Percentiles rank a stretch among this genome's conserved stretches.
phyloP scores from a whole-genome alignment of 1,140 invertebrate genomes.

The Cydia fagiglandana region DNA sequence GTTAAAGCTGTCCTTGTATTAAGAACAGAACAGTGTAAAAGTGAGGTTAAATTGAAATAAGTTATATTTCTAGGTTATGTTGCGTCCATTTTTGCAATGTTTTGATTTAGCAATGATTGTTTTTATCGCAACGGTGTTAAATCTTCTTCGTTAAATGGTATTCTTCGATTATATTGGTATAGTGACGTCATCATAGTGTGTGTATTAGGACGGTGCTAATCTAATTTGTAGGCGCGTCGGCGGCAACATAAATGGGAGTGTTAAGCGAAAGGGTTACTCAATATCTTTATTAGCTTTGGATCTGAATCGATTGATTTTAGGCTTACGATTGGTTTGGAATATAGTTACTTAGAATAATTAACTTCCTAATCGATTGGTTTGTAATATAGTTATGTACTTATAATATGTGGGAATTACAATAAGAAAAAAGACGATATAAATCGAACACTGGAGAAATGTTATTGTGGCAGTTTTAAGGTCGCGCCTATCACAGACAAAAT shows the following conservation, averaged over 20 bases:
- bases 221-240: conserved; percentile 38
- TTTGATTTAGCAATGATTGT: conserved; percentile 39
- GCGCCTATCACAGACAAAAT: too few relatives aligned
- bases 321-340: too few relatives aligned
- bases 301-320: not conserved
- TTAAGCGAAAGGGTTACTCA: conserved; percentile 27
- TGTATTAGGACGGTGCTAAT: conserved; percentile 33
- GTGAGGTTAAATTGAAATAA: conserved; percentile 31
- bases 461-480: too few relatives aligned
- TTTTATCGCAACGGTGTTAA: conserved; percentile 14
- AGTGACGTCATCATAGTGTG: conserved; percentile 40
- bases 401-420: too few relatives aligned
- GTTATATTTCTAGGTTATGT: conserved; percentile 37
- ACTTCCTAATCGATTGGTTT: too few relatives aligned
- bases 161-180: not conserved
- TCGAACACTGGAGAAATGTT: too few relatives aligned
- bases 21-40: not conserved
- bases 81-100: conserved; percentile 34
- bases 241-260: not conserved
- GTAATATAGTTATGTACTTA: too few relatives aligned
- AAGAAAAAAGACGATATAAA: too few relatives aligned
- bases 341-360: not conserved
- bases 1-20: conserved; percentile 16
- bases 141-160: conserved; percentile 7
- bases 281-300: conserved; percentile 16